Conservation (phyloP, 2,113 vertebrate genomes). For the Poecile atricapillus region DNA sequence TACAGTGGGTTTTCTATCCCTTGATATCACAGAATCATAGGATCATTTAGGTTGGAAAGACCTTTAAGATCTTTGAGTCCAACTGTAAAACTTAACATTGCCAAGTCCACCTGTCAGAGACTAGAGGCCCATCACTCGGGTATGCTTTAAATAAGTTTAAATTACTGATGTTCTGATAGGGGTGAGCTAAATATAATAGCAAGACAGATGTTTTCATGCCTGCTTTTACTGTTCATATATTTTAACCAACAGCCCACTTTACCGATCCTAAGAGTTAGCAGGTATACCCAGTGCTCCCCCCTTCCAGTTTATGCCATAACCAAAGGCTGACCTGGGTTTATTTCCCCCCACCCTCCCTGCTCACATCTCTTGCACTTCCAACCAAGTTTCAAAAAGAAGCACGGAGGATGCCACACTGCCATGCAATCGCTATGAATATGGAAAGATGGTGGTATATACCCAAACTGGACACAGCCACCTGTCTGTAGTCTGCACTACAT, state of each 20-base stretch:
- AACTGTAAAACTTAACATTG: background rate
- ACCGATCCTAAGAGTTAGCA: background rate
- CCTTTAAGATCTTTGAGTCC: background rate
- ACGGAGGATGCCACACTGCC: background rate
- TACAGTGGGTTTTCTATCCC: background rate
- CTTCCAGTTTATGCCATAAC: background rate
- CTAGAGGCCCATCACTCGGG: background rate
- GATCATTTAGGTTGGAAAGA: background rate
- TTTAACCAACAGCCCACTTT: background rate
- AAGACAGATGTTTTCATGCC: background rate
- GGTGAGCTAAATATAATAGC: background rate
- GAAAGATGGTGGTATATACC: background rate
- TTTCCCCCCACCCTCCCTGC: too few relatives aligned
- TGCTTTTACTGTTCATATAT: background rate
- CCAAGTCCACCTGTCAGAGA: background rate
- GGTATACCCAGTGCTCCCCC: background rate
- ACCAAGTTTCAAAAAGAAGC: background rate
- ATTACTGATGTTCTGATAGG: background rate
- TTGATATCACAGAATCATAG: background rate
- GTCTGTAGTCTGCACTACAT: background rate
- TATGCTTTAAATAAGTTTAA: background rate
- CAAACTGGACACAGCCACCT: background rate
- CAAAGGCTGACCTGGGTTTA: background rate
- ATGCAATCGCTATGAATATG: fast-evolving
- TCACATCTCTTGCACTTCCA: background rate